phyloP scores from a whole-genome alignment of 2,113 vertebrate genomes.

The Brevimyrus niger region DNA sequence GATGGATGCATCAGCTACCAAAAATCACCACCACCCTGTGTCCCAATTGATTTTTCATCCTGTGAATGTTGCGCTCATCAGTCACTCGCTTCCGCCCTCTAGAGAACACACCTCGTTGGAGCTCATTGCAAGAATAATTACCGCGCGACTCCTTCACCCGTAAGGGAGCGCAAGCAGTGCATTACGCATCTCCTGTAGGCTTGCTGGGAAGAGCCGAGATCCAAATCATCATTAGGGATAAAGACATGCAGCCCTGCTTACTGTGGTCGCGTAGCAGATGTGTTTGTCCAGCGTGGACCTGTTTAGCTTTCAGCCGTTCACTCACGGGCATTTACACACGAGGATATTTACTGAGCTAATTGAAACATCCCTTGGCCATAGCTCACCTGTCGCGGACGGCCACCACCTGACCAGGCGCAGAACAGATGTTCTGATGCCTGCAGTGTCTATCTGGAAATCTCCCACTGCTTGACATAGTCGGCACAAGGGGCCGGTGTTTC shows the following conservation, averaged over 20 bases:
- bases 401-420: neutral
- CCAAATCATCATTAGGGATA: neutral
- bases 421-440: slow-evolving; percentile 12
- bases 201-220: neutral
- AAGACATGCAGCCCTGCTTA: neutral
- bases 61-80: neutral
- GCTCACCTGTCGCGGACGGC: neutral
- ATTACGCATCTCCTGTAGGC: neutral
- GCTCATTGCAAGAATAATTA: neutral
- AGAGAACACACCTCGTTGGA: neutral
- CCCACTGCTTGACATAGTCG: neutral
- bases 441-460: neutral
- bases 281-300: neutral
- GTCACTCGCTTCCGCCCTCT: neutral
- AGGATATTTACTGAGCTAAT: neutral
- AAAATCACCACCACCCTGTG: neutral
- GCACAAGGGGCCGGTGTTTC: neutral
- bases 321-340: neutral
- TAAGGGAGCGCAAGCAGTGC: neutral
- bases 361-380: neutral
- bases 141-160: neutral
- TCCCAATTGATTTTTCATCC: neutral
- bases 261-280: neutral
- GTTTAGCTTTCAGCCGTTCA: neutral
- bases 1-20: neutral